These are phyloP conservation scores for Heliconius eleuchia DNA, from an alignment of 1,140 invertebrate genomes.

Conservation along the genomic window DNA sequence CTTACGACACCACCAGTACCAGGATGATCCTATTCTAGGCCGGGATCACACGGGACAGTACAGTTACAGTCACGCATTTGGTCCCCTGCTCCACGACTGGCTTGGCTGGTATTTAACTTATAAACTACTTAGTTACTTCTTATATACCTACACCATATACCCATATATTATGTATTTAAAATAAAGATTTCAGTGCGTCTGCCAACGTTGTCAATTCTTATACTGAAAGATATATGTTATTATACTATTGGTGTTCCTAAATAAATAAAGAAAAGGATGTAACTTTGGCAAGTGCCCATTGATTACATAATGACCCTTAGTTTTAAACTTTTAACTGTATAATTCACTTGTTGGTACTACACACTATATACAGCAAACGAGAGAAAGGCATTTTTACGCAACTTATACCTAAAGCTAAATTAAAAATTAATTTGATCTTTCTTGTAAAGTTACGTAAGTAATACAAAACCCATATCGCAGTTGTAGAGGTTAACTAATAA, in stretches of 20 bases:
- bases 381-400: conserved; percentile 46
- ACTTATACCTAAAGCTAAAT: conserved; percentile 13
- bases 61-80: too few species aligned
- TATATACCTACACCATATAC: too few species aligned
- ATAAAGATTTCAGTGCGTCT: neutral
- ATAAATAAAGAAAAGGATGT: conserved; percentile 3
- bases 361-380: conserved; percentile 17
- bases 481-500: neutral
- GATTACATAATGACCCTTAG: conserved; percentile 39
- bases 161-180: too few species aligned
- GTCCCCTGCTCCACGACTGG: too few species aligned
- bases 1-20: too few species aligned
- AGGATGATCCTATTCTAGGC: too few species aligned
- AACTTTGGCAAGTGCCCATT: conserved; percentile 24
- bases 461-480: neutral
- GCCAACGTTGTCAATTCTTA: neutral
- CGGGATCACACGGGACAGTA: too few species aligned
- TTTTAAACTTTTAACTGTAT: conserved; percentile 35
- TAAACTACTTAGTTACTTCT: too few species aligned
- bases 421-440: conserved; percentile 10
- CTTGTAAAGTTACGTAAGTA: neutral
- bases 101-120: too few species aligned
- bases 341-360: conserved; percentile 11
- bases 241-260: neutral
- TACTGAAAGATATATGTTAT: too few species aligned